Percentiles rank a stretch among this genome's conserved stretches.
phyloP scores from a whole-genome alignment of 2,797 vertebrate genomes.

The Falco concolor region DNA sequence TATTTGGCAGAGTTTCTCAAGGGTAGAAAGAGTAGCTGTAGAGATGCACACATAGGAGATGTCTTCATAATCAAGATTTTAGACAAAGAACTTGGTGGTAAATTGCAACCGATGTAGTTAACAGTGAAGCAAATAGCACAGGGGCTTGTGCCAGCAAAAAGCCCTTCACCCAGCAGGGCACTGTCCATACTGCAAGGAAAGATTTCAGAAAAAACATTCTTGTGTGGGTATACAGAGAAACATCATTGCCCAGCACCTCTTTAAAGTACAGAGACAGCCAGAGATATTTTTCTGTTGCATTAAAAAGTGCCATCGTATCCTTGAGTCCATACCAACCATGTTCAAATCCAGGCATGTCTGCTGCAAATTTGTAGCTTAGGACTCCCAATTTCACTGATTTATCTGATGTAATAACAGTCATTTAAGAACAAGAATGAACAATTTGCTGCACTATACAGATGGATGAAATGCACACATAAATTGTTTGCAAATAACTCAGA shows the following conservation, averaged over 20 bases:
- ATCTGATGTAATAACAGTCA: neutral
- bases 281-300: neutral
- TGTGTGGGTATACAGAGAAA: neutral
- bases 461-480: accelerated
- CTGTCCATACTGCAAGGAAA: neutral
- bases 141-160: neutral
- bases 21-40: neutral
- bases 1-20: neutral
- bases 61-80: neutral
- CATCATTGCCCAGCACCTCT: neutral
- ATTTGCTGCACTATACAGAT: neutral
- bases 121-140: neutral
- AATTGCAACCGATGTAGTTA: neutral
- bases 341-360: neutral
- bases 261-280: neutral
- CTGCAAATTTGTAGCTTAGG: neutral
- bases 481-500: neutral
- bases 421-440: neutral
- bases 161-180: neutral
- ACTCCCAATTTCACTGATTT: neutral
- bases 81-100: neutral
- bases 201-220: neutral
- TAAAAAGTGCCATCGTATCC: neutral
- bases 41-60: neutral
- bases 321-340: neutral